phyloP scores from a whole-genome alignment of 1,140 invertebrate genomes.

The Oedothorax gibbosus region DNA sequence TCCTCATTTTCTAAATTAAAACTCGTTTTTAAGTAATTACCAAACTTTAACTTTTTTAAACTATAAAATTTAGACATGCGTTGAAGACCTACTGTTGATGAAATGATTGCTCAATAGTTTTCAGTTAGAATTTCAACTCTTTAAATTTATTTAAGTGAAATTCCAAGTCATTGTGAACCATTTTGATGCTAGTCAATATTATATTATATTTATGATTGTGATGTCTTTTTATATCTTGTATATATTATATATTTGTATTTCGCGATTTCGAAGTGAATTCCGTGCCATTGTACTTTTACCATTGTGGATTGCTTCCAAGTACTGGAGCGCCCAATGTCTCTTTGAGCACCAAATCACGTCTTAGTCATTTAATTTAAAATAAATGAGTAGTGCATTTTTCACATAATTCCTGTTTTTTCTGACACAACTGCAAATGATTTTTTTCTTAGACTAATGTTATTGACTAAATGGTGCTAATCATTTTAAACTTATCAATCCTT shows the following conservation, averaged over 20 bases:
- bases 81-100: slow-evolving; percentile 3
- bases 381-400: slow-evolving; percentile 23
- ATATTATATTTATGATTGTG: slow-evolving; percentile 8
- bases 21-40: not conserved
- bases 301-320: not conserved
- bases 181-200: slow-evolving; percentile 30
- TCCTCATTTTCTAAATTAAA: no score
- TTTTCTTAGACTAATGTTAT: not conserved
- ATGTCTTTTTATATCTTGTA: not conserved
- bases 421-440: not conserved
- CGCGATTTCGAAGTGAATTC: slow-evolving; percentile 32
- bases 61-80: not conserved
- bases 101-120: not conserved
- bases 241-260: not conserved
- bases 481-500: no score
- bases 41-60: not conserved
- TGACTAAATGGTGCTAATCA: no score
- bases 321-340: not conserved
- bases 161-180: not conserved
- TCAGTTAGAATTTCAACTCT: slow-evolving; percentile 3
- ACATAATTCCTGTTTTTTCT: slow-evolving; percentile 29
- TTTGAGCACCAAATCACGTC: slow-evolving; percentile 21
- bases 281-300: slow-evolving; percentile 21
- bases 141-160: not conserved
- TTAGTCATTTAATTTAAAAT: slow-evolving; percentile 50